Base-by-base conservation (phyloP, 2,888 invertebrate genomes). In the Apoderus coryli region DNA sequence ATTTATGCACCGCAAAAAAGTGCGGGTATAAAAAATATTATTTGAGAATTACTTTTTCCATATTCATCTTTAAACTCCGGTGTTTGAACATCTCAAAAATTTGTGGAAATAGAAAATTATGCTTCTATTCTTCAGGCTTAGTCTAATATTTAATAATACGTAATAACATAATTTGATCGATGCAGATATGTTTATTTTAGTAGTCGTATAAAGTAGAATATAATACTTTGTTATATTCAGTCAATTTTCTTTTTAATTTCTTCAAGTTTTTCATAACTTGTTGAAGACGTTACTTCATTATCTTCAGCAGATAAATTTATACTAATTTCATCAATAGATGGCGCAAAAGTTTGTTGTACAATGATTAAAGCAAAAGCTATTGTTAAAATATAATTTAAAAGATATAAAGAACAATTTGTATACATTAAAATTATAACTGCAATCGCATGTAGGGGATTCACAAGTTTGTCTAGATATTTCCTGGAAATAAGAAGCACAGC, bases 311-410 rank as follows among this genome's bases (percentile, higher is more conserved):
- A 10, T 6, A 44, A 35, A 29, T 41, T 39, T 4, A 39, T 34
- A 16, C 42, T 32, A 14, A 36, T 38, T n/a, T 30, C 34, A 22
- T 41, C 36, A 4, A 37, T 37, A 12, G 29, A 29, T 4, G 46
- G 52, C 10, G 57, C 51, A 26, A 60, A 56, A 9, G 68, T 28
- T 44, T 76, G 75, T 45, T 75, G 74, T 4, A 65, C 12, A 3
- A 67, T 64, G 14, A 75, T 61, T 3, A 69, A 36, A 3, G 59
- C 50, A 43, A 73, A 67, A 39, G 66, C 61, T 4, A 60, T 51
- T 10, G 69, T 59, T 24, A 76, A 57, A 14, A 72, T 57, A 44
- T 67, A 69, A 45, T 69, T 72, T 4, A 77, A 59, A 10, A 72
- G 58, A 41, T 67, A 65, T 4, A 76, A 46, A 0, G 70, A 67